These are phyloP conservation scores for Nasonia vitripennis DNA, from an alignment of 1,140 invertebrate genomes.

Conservation along the genomic window DNA sequence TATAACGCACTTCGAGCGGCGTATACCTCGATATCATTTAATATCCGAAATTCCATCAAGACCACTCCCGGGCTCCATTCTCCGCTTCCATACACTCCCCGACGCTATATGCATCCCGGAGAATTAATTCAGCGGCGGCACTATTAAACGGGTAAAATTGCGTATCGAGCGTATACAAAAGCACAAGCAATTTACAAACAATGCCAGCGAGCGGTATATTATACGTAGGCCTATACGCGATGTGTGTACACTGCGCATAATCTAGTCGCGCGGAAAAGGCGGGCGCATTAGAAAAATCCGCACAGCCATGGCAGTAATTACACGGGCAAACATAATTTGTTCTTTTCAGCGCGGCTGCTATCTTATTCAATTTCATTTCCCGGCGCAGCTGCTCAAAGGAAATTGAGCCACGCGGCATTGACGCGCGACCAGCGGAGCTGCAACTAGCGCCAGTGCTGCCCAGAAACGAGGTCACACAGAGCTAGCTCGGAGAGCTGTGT, in stretches of 20 bases:
- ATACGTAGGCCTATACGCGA: too few species aligned
- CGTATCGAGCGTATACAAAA: not conserved
- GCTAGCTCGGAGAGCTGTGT: not conserved
- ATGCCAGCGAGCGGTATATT: too few species aligned
- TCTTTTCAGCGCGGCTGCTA: not conserved
- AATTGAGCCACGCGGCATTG: conserved; percentile 4
- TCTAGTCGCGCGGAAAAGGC: too few species aligned
- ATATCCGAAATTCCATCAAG: conserved; percentile 1
- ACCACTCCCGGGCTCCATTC: not conserved
- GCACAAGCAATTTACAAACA: not conserved
- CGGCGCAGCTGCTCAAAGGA: conserved; percentile 1
- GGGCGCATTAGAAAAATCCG: too few species aligned
- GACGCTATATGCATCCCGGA: not conserved
- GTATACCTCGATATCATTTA: conserved; percentile 1
- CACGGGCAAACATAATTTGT: conserved; percentile 40
- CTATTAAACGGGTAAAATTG: not conserved
- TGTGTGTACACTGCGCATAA: too few species aligned
- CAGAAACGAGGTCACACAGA: conserved; percentile 22
- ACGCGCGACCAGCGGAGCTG: not conserved
- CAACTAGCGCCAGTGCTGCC: not conserved
- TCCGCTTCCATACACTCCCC: not conserved
- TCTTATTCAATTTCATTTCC: conserved; percentile 44
- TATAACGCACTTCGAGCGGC: not conserved
- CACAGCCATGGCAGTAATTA: not conserved
- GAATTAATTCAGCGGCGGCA: not conserved